Percentiles rank a stretch among this genome's conserved stretches.
Evolutionary conservation across 2,888 invertebrate genomes (phyloP).

Genomic region (Nomada fucata): DNA sequence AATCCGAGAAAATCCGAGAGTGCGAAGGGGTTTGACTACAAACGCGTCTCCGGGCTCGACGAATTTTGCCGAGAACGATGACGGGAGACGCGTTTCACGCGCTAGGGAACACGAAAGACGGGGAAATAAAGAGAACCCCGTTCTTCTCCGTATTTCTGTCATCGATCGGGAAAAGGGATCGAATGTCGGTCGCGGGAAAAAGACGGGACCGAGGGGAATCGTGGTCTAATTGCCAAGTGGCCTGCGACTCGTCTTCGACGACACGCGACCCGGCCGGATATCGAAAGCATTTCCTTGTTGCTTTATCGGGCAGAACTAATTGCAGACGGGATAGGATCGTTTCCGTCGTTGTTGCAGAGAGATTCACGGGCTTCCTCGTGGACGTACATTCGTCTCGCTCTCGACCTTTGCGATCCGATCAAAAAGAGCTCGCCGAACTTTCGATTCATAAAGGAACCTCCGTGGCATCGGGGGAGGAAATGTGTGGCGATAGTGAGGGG

Average conservation of each 20-base stretch:
- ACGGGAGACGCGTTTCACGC: conserved; percentile 12
- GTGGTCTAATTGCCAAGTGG: conserved; percentile 61
- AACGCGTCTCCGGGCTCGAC: neutral
- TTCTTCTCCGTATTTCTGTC: neutral
- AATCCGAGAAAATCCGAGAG: neutral
- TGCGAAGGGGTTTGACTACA: neutral
- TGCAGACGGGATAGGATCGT: conserved; percentile 63
- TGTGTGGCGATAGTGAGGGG: neutral
- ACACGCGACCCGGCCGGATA: conserved; percentile 47
- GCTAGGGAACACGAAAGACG: neutral
- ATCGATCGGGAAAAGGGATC: conserved; percentile 24
- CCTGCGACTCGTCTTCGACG: conserved; percentile 49
- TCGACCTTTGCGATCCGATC: too few species aligned
- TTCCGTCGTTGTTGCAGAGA: conserved; percentile 34
- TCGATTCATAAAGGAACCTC: too few species aligned
- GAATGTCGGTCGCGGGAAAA: neutral
- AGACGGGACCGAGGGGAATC: neutral
- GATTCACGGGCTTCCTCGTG: neutral
- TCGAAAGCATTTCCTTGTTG: conserved; percentile 69
- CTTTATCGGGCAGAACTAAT: conserved; percentile 72
- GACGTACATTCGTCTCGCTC: too few species aligned
- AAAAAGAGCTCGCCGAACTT: too few species aligned
- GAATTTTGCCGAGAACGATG: neutral
- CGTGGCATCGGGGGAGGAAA: neutral
- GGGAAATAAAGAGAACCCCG: conserved; percentile 16